These are phyloP conservation scores for Paramisgurnus dabryanus DNA, from an alignment of 2,113 vertebrate species.

Conservation along the genomic window DNA sequence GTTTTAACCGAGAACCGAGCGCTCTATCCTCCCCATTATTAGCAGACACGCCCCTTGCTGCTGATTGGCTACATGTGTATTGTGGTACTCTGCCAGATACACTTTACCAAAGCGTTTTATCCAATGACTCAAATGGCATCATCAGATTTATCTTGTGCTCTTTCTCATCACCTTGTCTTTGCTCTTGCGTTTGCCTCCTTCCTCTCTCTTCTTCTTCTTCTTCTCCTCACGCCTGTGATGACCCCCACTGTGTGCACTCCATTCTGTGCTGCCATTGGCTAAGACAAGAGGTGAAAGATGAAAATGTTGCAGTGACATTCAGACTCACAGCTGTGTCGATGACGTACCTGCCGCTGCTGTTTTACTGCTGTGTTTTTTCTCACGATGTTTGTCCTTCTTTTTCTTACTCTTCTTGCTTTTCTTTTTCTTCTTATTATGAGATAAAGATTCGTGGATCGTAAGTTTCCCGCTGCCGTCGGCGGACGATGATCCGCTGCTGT, in stretches of 20 bases:
- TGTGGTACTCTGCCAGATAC: too few relatives aligned
- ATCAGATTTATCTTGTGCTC: background rate
- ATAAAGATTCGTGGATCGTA: slow-evolving; percentile 90
- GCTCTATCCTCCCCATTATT: too few relatives aligned
- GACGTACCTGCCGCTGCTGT: background rate
- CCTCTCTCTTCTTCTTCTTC: slow-evolving; percentile 86
- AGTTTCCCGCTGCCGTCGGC: slow-evolving; percentile 89
- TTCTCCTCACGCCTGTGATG: slow-evolving; percentile 68
- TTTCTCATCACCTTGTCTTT: slow-evolving; percentile 75
- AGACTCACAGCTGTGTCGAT: background rate
- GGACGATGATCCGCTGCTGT: slow-evolving; percentile 85
- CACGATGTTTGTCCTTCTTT: slow-evolving; percentile 85
- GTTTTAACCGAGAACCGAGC: too few relatives aligned
- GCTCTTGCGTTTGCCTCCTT: slow-evolving; percentile 87
- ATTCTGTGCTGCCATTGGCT: slow-evolving; percentile 69
- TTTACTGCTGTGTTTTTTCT: slow-evolving; percentile 80
- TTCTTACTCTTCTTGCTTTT: slow-evolving; percentile 98
- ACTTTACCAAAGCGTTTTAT: too few relatives aligned
- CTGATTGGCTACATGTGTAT: too few relatives aligned
- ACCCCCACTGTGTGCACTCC: slow-evolving; percentile 67
- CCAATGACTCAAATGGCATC: too few relatives aligned
- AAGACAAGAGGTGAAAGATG: slow-evolving; percentile 61
- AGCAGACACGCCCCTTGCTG: too few relatives aligned
- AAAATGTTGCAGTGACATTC: slow-evolving; percentile 8
- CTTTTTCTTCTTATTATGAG: slow-evolving; percentile 94